Evolutionary conservation across 2,113 vertebrate genomes (phyloP).

Genomic region (Alethe castanea): DNA sequence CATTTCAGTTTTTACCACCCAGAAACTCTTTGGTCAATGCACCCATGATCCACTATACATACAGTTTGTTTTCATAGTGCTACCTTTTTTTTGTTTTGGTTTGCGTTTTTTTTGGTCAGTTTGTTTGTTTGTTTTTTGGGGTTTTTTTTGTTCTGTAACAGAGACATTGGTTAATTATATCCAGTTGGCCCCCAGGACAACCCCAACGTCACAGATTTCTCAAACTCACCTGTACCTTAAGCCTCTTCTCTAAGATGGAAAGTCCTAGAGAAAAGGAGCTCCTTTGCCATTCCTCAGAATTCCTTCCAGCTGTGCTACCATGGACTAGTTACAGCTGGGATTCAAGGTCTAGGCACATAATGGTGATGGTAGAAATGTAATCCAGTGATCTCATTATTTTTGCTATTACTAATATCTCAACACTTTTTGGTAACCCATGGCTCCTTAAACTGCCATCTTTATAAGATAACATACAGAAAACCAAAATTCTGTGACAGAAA

Average conservation of each 20-base stretch:
- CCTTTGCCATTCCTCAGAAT: not conserved
- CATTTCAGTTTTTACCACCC: not conserved
- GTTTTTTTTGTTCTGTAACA: not conserved
- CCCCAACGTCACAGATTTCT: not conserved
- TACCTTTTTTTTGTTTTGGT: no score
- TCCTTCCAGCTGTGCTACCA: not conserved
- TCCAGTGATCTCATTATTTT: not conserved
- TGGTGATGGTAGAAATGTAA: not conserved
- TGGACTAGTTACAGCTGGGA: not conserved
- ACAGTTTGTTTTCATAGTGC: not conserved
- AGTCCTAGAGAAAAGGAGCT: not conserved
- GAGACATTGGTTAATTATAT: not conserved
- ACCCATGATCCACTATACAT: no score
- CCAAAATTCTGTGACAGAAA: not conserved
- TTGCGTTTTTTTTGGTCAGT: no score
- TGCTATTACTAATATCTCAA: not conserved
- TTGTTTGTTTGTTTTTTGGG: no score
- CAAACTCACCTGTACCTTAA: not conserved
- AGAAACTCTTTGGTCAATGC: not conserved
- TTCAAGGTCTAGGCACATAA: not conserved
- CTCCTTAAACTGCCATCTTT: not conserved
- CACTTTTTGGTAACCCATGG: not conserved
- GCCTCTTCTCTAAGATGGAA: not conserved
- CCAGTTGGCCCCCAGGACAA: not conserved
- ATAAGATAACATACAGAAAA: rapidly evolving